Evolutionary conservation across 2,797 vertebrate genomes (phyloP).

Genomic region (Pseudochirops cupreus): DNA sequence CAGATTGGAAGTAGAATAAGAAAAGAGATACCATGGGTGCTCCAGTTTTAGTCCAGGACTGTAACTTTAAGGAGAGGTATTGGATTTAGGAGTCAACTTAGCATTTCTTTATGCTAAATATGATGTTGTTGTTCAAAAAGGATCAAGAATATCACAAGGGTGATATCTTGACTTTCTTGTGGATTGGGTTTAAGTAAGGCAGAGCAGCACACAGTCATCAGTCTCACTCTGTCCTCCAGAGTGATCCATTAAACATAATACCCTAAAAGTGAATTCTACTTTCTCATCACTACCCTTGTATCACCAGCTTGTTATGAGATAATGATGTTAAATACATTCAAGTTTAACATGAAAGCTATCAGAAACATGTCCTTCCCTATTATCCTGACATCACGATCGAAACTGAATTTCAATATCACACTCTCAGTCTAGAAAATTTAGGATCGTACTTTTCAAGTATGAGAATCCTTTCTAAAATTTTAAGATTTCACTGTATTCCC

Average conservation of each 20-base stretch:
- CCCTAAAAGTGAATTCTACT: background rate
- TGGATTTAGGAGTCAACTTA: background rate
- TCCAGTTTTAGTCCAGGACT: background rate
- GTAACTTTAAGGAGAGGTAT: background rate
- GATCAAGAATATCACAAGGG: background rate
- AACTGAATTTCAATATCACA: background rate
- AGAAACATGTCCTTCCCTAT: background rate
- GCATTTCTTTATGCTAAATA: background rate
- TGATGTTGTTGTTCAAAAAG: background rate
- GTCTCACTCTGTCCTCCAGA: background rate
- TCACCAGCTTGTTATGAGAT: background rate
- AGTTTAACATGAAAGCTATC: background rate
- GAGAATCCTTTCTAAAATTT: background rate
- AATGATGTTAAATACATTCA: background rate
- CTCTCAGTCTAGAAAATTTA: slow-evolving; percentile 35
- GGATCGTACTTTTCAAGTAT: background rate
- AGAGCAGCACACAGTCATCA: background rate
- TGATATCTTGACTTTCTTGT: background rate
- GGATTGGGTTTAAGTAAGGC: background rate
- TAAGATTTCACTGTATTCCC: background rate
- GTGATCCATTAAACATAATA: background rate
- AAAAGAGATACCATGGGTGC: background rate
- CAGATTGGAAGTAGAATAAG: background rate
- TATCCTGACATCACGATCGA: background rate
- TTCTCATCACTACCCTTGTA: background rate